Percentiles rank a stretch among this genome's conserved stretches.
Conservation (phyloP, 2,797 vertebrate genomes). For the Myiotriccus ornatus region DNA sequence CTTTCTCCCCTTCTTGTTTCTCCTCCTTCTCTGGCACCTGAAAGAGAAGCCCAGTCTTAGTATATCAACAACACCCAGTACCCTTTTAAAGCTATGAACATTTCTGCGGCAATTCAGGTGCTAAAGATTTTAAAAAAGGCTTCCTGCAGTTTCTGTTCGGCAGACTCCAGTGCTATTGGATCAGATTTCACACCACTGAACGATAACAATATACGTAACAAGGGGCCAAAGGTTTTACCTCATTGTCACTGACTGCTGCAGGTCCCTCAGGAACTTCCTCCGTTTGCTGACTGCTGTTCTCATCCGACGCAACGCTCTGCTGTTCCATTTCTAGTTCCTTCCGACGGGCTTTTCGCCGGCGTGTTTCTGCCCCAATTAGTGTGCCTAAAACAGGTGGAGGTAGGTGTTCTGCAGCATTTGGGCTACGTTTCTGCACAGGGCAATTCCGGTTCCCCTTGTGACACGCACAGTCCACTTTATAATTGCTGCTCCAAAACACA, state of each 20-base stretch:
- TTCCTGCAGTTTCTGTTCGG: not conserved
- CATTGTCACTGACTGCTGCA: slow-evolving; percentile 79
- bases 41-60: slow-evolving; percentile 34
- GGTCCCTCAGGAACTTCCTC: slow-evolving; percentile 82
- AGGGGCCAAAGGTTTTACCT: slow-evolving; percentile 77
- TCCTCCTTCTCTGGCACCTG: slow-evolving; percentile 81
- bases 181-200: not conserved
- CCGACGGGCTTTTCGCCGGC: slow-evolving; percentile 89
- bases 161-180: not conserved
- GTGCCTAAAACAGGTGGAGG: slow-evolving; percentile 80
- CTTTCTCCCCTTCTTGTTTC: slow-evolving; percentile 86
- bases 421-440: slow-evolving; percentile 96
- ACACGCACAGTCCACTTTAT: slow-evolving; percentile 99
- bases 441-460: slow-evolving; percentile 98
- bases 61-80: not conserved
- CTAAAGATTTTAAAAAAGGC: not conserved
- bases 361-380: slow-evolving; percentile 89
- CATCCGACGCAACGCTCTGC: slow-evolving; percentile 73
- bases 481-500: slow-evolving; percentile 86
- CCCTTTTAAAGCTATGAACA: not conserved
- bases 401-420: slow-evolving; percentile 83
- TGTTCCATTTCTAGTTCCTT: slow-evolving; percentile 87
- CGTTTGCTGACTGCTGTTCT: slow-evolving; percentile 77
- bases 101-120: not conserved
- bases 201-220: fast-evolving